phyloP scores from a whole-genome alignment of 2,113 vertebrate genomes.

The Campylomormyrus tamandua region DNA sequence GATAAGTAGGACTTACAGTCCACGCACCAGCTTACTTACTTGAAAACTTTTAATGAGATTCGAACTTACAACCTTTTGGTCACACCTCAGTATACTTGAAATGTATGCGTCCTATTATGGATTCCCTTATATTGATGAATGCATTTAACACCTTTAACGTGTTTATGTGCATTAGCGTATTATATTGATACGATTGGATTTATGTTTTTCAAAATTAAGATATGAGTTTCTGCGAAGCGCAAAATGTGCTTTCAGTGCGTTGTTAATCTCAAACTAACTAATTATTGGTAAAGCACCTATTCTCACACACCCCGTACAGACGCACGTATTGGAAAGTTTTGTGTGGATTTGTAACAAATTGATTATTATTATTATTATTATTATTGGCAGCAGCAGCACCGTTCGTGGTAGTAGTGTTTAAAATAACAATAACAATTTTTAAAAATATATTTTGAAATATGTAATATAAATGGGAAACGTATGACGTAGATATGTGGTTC shows the following conservation, averaged over 20 bases:
- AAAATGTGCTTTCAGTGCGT: background rate
- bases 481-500: background rate
- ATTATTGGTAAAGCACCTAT: background rate
- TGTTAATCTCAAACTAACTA: background rate
- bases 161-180: background rate
- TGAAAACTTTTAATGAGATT: background rate
- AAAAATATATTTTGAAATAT: background rate
- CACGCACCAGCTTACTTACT: background rate
- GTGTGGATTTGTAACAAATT: background rate
- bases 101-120: background rate
- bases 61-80: background rate
- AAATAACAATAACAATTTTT: background rate
- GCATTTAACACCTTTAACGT: background rate
- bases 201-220: background rate
- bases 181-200: background rate
- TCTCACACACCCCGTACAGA: background rate
- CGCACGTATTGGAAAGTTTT: background rate
- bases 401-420: background rate
- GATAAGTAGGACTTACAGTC: background rate
- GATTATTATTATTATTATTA: background rate
- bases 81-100: background rate
- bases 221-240: background rate
- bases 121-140: background rate
- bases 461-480: background rate
- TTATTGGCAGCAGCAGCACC: background rate